Conservation (phyloP, 2,888 invertebrate genomes). For the Drosophila percnosoma region DNA sequence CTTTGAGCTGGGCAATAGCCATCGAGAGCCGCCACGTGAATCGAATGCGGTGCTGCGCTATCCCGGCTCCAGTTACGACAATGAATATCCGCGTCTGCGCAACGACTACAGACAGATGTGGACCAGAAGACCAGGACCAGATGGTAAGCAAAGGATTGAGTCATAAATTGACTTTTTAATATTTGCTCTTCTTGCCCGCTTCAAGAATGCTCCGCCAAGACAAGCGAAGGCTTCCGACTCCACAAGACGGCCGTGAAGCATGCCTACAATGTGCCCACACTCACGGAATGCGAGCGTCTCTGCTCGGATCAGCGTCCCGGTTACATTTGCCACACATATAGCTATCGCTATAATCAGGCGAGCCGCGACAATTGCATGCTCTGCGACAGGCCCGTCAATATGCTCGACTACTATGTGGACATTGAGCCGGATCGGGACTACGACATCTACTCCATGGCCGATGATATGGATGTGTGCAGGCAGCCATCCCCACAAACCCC, state of each 20-base stretch:
- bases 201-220: constrained; percentile 90
- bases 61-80: constrained; percentile 85
- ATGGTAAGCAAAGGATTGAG: constrained; percentile 74
- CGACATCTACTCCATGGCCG: constrained; percentile 91
- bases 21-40: constrained; percentile 76
- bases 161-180: background rate
- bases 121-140: constrained; percentile 84
- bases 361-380: constrained; percentile 90
- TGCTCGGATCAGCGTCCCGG: constrained; percentile 89
- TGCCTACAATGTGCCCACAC: constrained; percentile 88
- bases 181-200: constrained; percentile 3
- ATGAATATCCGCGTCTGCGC: constrained; percentile 66
- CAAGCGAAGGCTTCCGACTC: constrained; percentile 90
- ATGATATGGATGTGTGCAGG: constrained; percentile 86
- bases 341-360: constrained; percentile 87
- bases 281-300: constrained; percentile 91
- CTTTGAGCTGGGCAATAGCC: constrained; percentile 84
- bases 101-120: constrained; percentile 83
- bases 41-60: constrained; percentile 85
- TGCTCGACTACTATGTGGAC: constrained; percentile 90
- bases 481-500: constrained; percentile 61
- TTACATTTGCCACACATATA: constrained; percentile 91
- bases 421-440: constrained; percentile 90
- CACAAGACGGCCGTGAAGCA: constrained; percentile 89
- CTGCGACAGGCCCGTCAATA: constrained; percentile 89